Evolutionary conservation across 2,888 invertebrate species (phyloP).

Genomic region (Ferdinandea cuprea): DNA sequence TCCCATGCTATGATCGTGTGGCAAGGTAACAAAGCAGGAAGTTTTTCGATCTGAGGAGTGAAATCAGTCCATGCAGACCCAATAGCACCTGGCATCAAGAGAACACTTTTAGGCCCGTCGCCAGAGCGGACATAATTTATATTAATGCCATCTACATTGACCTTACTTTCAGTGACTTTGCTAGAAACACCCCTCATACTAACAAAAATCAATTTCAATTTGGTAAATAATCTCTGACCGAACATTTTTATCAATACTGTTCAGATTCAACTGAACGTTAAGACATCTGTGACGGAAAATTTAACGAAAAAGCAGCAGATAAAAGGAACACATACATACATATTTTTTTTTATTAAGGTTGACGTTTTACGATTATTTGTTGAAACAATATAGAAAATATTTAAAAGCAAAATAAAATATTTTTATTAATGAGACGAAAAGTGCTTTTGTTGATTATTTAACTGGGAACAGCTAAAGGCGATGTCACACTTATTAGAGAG

Average conservation of each 20-base stretch:
- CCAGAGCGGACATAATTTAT: slow-evolving; percentile 87
- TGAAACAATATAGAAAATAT: too few relatives aligned
- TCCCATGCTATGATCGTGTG: slow-evolving; percentile 87
- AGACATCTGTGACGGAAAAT: background rate
- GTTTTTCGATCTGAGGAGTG: slow-evolving; percentile 88
- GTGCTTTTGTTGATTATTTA: too few relatives aligned
- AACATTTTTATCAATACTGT: slow-evolving; percentile 30
- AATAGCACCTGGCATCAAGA: slow-evolving; percentile 91
- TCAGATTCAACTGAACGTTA: background rate
- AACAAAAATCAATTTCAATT: slow-evolving; percentile 6
- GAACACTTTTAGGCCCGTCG: slow-evolving; percentile 83
- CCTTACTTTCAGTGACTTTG: slow-evolving; percentile 84
- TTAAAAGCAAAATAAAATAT: too few relatives aligned
- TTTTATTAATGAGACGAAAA: too few relatives aligned
- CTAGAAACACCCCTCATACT: slow-evolving; percentile 37
- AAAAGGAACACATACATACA: too few relatives aligned
- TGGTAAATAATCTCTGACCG: slow-evolving; percentile 24
- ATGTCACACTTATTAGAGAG: too few relatives aligned
- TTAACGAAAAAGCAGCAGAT: too few relatives aligned
- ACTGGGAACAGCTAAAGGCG: too few relatives aligned
- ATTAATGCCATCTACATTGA: slow-evolving; percentile 85
- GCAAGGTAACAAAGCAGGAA: slow-evolving; percentile 81
- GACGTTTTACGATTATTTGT: too few relatives aligned
- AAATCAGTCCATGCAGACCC: slow-evolving; percentile 94
- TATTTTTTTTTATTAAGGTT: too few relatives aligned